Conservation (phyloP, 2,888 invertebrate species). For the Callinectes sapidus region DNA sequence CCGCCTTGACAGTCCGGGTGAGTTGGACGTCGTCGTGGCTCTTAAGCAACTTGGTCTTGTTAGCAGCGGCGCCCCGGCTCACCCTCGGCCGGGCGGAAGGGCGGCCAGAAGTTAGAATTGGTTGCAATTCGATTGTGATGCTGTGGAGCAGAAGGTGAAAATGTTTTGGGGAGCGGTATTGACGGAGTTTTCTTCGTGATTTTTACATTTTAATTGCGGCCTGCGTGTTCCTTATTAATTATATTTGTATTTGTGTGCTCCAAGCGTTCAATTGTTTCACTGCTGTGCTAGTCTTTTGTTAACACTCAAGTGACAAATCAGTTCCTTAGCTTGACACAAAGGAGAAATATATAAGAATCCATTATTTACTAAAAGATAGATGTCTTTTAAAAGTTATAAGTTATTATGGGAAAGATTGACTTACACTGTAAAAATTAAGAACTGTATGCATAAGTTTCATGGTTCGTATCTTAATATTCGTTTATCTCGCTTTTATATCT, state of each 20-base stretch:
- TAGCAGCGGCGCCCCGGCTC: neutral
- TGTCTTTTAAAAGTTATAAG: too few relatives aligned
- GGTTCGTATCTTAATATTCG: neutral
- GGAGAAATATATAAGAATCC: too few relatives aligned
- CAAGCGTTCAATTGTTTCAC: too few relatives aligned
- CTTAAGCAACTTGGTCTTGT: conserved; percentile 18
- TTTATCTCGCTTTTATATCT: neutral
- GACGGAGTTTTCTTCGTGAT: neutral
- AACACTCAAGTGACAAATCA: too few relatives aligned
- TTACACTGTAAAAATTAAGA: too few relatives aligned
- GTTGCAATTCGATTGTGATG: conserved; percentile 14
- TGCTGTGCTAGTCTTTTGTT: too few relatives aligned
- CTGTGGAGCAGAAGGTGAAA: neutral
- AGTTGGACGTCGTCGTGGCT: neutral
- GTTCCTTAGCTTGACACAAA: too few relatives aligned
- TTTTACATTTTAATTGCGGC: neutral
- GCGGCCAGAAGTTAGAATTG: conserved; percentile 17
- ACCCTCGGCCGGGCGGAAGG: neutral
- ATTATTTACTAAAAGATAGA: too few relatives aligned
- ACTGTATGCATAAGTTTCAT: too few relatives aligned
- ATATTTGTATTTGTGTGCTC: neutral
- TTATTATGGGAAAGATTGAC: too few relatives aligned
- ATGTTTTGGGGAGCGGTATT: neutral
- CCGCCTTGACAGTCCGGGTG: neutral
- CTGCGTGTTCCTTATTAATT: neutral